Evolutionary conservation across 2,113 vertebrate genomes (phyloP).

Genomic region (Ibidorhyncha struthersii): DNA sequence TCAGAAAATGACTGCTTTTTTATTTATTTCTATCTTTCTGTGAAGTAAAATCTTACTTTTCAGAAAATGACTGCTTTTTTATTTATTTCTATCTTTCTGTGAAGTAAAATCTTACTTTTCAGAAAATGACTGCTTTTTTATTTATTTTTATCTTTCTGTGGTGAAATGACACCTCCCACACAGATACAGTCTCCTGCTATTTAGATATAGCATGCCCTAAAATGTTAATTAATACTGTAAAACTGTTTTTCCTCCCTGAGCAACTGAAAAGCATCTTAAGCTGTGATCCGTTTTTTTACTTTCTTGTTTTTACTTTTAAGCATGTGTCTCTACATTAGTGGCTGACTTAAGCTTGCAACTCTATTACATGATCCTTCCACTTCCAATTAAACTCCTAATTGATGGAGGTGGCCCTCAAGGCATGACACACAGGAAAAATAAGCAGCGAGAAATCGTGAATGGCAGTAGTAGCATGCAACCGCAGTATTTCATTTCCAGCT

Average conservation of each 20-base stretch:
- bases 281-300: neutral
- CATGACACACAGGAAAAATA: neutral
- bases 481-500: neutral
- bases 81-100: neutral
- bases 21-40: neutral
- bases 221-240: constrained; percentile 42
- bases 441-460: neutral
- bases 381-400: neutral
- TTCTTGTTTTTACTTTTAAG: neutral
- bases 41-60: no score
- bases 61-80: neutral
- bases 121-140: neutral
- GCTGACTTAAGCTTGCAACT: neutral
- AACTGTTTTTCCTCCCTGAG: neutral
- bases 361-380: neutral
- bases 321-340: neutral
- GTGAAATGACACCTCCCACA: neutral
- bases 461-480: neutral
- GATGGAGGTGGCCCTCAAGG: neutral
- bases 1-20: neutral
- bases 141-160: neutral
- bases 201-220: neutral
- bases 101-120: neutral
- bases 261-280: constrained; percentile 1
- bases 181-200: neutral